These are phyloP conservation scores for Aporophyla nigra DNA, from an alignment of 2,888 invertebrate species.

Conservation along the genomic window DNA sequence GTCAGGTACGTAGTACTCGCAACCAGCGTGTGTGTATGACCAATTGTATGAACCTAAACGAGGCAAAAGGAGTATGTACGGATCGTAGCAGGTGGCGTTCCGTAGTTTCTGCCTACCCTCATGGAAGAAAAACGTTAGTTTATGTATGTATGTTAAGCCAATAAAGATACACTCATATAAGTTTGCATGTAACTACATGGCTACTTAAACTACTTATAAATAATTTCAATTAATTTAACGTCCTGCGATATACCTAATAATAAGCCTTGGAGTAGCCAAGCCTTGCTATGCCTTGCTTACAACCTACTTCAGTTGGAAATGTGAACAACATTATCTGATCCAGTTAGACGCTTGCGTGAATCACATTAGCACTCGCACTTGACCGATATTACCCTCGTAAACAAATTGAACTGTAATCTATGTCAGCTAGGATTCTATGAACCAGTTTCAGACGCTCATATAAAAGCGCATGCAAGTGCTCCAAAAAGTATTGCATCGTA, in stretches of 20 bases:
- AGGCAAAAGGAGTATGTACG: no score
- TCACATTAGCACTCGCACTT: conserved; percentile 45
- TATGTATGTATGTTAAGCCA: neutral
- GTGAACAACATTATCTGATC: conserved; percentile 46
- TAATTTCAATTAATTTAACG: conserved; percentile 22
- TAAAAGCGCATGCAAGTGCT: conserved; percentile 84
- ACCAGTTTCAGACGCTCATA: conserved; percentile 81
- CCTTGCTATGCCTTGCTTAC: neutral
- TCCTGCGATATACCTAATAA: conserved; percentile 15
- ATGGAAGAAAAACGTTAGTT: no score
- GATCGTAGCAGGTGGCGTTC: no score
- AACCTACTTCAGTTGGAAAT: conserved; percentile 41
- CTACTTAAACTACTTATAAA: conserved; percentile 4
- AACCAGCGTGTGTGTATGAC: no score
- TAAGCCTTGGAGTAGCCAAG: conserved; percentile 18
- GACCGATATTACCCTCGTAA: conserved; percentile 51
- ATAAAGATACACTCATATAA: neutral
- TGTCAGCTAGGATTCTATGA: conserved; percentile 70
- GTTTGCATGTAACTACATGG: neutral
- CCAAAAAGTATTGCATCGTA: conserved; percentile 83
- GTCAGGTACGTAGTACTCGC: no score
- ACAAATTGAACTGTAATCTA: conserved; percentile 64
- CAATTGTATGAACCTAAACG: no score
- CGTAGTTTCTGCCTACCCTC: no score
- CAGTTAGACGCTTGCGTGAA: conserved; percentile 26